phyloP scores from a whole-genome alignment of 2,113 vertebrate genomes.

The Tamias sibiricus region DNA sequence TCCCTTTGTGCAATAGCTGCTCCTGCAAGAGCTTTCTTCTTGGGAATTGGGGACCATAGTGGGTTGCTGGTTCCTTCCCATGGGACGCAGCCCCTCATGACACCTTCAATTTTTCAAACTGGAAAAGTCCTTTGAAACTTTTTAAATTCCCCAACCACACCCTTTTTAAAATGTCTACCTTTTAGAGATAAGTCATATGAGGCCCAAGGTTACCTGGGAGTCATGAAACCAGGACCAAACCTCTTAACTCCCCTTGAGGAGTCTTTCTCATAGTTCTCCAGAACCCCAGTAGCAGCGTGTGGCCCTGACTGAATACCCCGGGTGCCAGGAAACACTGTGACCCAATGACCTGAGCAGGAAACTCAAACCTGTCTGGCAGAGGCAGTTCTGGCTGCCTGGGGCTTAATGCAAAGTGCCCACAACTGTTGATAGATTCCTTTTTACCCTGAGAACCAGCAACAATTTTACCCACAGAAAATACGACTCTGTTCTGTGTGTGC shows the following conservation, averaged over 20 bases:
- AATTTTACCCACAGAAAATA: conserved; percentile 60
- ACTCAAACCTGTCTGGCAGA: neutral
- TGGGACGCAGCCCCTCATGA: neutral
- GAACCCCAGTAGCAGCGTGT: neutral
- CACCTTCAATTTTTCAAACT: neutral
- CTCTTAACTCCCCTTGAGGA: neutral
- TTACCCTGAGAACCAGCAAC: conserved; percentile 24
- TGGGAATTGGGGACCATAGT: neutral
- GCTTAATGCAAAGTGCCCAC: neutral
- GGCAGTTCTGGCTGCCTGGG: neutral
- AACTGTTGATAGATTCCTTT: conserved; percentile 27
- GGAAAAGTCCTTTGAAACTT: neutral
- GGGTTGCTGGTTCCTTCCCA: neutral
- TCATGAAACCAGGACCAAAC: neutral
- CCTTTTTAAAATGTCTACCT: neutral
- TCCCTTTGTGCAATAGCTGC: neutral
- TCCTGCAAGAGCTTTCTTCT: neutral
- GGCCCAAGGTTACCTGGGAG: neutral
- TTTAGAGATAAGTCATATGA: neutral
- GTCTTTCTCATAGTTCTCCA: neutral
- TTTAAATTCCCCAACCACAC: neutral
- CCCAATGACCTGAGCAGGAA: neutral
- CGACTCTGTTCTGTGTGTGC: conserved; percentile 26
- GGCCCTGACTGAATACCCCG: neutral
- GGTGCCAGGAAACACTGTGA: neutral